phyloP scores from a whole-genome alignment of 1,140 invertebrate species.

The Achatina immaculata region DNA sequence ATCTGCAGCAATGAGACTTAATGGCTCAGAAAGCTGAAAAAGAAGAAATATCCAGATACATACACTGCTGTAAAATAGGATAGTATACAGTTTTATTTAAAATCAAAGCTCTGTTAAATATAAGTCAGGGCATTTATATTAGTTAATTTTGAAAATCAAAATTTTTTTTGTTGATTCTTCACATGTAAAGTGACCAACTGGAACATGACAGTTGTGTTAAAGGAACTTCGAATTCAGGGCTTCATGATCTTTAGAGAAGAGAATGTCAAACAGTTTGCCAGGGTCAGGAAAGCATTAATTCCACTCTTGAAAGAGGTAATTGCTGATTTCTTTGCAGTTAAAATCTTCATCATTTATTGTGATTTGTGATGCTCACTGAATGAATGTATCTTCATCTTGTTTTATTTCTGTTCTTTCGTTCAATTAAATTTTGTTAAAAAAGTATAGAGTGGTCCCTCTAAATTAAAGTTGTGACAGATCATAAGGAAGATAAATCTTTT shows the following conservation, averaged over 20 bases:
- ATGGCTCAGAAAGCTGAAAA: too few species aligned
- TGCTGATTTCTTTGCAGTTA: background rate
- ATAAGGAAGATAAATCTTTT: background rate
- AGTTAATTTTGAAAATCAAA: too few species aligned
- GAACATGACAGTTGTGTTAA: background rate
- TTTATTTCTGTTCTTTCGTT: background rate
- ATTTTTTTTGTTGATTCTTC: too few species aligned
- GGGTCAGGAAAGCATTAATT: background rate
- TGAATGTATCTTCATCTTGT: background rate
- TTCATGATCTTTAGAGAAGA: background rate
- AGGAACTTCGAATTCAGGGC: conserved; percentile 4
- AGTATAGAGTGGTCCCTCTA: background rate
- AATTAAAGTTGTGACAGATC: background rate
- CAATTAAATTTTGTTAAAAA: background rate
- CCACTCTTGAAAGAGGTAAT: background rate
- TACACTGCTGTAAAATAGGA: too few species aligned
- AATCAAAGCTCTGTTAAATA: too few species aligned
- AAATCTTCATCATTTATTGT: background rate
- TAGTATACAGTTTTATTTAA: too few species aligned
- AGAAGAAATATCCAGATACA: too few species aligned
- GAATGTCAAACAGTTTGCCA: background rate
- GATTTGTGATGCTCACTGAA: background rate
- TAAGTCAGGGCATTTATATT: too few species aligned
- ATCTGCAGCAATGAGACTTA: too few species aligned
- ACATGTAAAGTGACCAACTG: background rate